phyloP scores from a whole-genome alignment of 2,888 invertebrate genomes.

The Nymphalis polychloros region DNA sequence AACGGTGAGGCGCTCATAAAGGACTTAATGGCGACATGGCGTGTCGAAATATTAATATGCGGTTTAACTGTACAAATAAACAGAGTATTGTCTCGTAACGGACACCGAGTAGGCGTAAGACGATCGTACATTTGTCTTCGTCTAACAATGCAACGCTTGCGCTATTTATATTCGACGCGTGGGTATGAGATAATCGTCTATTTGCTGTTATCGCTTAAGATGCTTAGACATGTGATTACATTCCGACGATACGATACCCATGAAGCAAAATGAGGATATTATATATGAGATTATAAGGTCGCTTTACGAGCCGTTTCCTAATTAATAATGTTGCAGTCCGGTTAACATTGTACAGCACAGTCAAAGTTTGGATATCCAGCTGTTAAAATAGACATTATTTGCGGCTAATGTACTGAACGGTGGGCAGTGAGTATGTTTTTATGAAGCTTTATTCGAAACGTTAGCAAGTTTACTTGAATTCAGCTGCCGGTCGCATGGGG shows the following conservation, averaged over 20 bases:
- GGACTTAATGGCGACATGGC: slow-evolving; percentile 72
- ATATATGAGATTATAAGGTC: slow-evolving; percentile 3
- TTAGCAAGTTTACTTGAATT: slow-evolving; percentile 24
- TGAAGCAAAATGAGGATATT: slow-evolving; percentile 10
- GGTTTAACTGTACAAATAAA: slow-evolving; percentile 59
- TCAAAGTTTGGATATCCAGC: slow-evolving; percentile 12
- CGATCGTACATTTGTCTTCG: slow-evolving; percentile 71
- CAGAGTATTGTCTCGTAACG: slow-evolving; percentile 54
- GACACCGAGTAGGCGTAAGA: slow-evolving; percentile 61
- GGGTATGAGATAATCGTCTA: slow-evolving; percentile 63
- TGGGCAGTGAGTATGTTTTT: slow-evolving; percentile 22
- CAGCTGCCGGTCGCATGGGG: slow-evolving; percentile 30
- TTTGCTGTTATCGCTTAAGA: slow-evolving; percentile 53
- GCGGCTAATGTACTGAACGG: slow-evolving; percentile 23
- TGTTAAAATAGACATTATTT: slow-evolving; percentile 28
- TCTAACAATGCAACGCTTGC: slow-evolving; percentile 74
- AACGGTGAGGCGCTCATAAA: slow-evolving; percentile 60
- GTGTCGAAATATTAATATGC: slow-evolving; percentile 75
- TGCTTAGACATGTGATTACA: slow-evolving; percentile 30
- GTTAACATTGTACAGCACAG: slow-evolving; percentile 2
- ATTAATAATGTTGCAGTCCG: slow-evolving; percentile 12
- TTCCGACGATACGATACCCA: slow-evolving; percentile 18
- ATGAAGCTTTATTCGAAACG: slow-evolving; percentile 27
- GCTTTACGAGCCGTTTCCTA: slow-evolving; percentile 11
- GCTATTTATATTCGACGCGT: slow-evolving; percentile 70